Evolutionary conservation across 2,888 invertebrate species (phyloP).

Genomic region (Zaprionus bogoriensis): DNA sequence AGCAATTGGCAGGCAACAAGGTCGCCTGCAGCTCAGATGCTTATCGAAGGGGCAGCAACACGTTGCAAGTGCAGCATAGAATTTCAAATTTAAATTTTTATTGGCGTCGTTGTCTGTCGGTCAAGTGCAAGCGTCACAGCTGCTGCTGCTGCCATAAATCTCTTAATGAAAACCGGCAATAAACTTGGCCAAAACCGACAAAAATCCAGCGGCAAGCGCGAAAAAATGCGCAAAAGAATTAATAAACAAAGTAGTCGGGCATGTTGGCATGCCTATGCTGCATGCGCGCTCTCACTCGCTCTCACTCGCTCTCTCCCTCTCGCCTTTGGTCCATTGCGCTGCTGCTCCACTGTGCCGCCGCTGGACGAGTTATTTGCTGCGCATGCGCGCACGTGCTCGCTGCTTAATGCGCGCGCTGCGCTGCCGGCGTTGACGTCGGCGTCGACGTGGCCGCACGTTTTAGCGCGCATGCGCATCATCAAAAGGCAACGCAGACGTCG

Average conservation of each 20-base stretch:
- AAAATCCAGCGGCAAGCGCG: conserved; percentile 58
- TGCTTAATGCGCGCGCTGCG: conserved; percentile 61
- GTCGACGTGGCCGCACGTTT: conserved; percentile 63
- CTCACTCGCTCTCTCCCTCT: not conserved
- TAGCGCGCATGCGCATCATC: conserved; percentile 68
- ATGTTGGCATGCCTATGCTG: conserved; percentile 69
- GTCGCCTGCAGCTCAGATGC: conserved; percentile 67
- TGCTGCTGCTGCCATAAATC: conserved; percentile 65
- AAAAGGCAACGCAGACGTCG: conserved; percentile 37
- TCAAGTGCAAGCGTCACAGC: conserved; percentile 66
- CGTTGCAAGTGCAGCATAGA: conserved; percentile 61
- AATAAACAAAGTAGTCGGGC: conserved; percentile 76
- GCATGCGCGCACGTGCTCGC: conserved; percentile 76
- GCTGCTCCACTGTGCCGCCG: conserved; percentile 27
- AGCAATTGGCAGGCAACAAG: conserved; percentile 66
- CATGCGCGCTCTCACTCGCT: not conserved
- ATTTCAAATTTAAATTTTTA: conserved; percentile 68
- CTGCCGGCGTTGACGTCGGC: conserved; percentile 30
- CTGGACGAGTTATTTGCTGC: conserved; percentile 70
- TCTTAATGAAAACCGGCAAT: conserved; percentile 79
- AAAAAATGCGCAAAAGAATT: conserved; percentile 78
- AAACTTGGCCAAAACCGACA: conserved; percentile 59
- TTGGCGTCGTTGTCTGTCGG: conserved; percentile 56
- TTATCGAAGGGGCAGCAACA: conserved; percentile 43
- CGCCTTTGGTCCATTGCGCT: not conserved